Evolutionary conservation across 2,113 vertebrate genomes (phyloP), one percentile per base, ranked within the genome.

Genomic region (Eudyptes chrysolophus): DNA sequence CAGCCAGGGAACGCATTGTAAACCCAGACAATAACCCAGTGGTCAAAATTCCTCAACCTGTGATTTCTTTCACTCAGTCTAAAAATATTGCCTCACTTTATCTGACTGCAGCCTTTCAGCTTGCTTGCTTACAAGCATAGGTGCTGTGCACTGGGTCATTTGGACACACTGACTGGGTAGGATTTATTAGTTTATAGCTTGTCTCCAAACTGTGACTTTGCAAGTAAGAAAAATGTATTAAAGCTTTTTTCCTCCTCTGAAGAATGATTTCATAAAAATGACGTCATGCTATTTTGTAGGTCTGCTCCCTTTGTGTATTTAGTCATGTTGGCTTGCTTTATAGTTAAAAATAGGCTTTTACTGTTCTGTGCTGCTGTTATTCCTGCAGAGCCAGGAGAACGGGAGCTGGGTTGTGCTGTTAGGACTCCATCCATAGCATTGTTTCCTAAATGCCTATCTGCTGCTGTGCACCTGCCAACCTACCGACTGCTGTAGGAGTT

Each of bases 311-410:
- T 89, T 95, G 87, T 97, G 69, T 89, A 32, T 80, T 90, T 11
- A 69, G 87, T 74, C 49, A 20, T 57, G 29, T 82, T 91, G 84
- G 61, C 89, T 96, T 62, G 62, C 80, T 95, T 82, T 61, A 62
- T 60, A 13, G 86, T 82, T 96, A 93, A 96, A 97, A 97, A 96
- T 97, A 97, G 95, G 44, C 57, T 91, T 10, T 46, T 49, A 11
- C 84, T 87, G 87, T 87, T 95, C 91, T 9, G 11, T 83, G 89
- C 91, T 94, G 66, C 87, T 71, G 30, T 72, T 91, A 62, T 10
- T 57, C 91, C 94, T 91, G 84, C 81, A 81, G 94, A 94, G 91
- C 36, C 70, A 69, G 51, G 94, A 94, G 93, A 94, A 94, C 79
- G 84, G 70, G 78, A 96, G 24, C 92, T 92, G 90, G 34, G 24